Evolutionary conservation across 2,113 vertebrate genomes (phyloP), one percentile per base, ranked within the genome.

Genomic region (Haemorhous mexicanus): DNA sequence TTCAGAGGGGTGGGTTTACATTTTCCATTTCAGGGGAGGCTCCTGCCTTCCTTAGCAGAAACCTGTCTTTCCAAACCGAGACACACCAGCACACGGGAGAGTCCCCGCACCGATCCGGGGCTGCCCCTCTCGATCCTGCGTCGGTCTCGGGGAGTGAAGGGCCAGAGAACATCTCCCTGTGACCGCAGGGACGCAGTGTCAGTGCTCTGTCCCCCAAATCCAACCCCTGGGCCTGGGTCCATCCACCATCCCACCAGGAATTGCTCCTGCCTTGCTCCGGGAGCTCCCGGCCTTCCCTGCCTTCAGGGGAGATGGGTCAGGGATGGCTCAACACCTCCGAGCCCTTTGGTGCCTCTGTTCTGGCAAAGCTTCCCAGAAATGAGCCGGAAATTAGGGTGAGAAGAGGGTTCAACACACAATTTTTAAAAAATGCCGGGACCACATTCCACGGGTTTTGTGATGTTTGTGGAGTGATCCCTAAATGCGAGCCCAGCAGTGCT

Each of bases 251-350:
- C 92, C 46, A 1, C 1, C 0, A 10, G n/a, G 41, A 33, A 14
- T 5, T 1, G 4, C 20, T 67, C 55, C 33, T 20, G 24, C 10
- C 47, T 8, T 11, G 23, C 59, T 67, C 11, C 0, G 2, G 0
- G 10, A 55, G 62, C n/a, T 72, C 59, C 11, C 0, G 2, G 5
- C 2, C 39, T 32, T 3, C 5, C 2, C 16, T 1, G 3, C 13
- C 49, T n/a, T 4, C 35, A 4, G 47, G 47, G 44, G 16, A 58
- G n/a, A 41, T 0, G 0, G 26, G 26, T 37, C 74, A 35, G 52
- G 39, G 53, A 6, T 16, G 47, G n/a, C 13, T 46, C 56, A 11
- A 2, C 49, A 8, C 8, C 64, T 27, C 35, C 1, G 0, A 23
- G 18, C 32, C 33, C 41, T 43, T 61, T 7, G 7, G 53, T 43